Evolutionary conservation across 2,888 invertebrate species (phyloP).

Genomic region (Limnephilus auricula): DNA sequence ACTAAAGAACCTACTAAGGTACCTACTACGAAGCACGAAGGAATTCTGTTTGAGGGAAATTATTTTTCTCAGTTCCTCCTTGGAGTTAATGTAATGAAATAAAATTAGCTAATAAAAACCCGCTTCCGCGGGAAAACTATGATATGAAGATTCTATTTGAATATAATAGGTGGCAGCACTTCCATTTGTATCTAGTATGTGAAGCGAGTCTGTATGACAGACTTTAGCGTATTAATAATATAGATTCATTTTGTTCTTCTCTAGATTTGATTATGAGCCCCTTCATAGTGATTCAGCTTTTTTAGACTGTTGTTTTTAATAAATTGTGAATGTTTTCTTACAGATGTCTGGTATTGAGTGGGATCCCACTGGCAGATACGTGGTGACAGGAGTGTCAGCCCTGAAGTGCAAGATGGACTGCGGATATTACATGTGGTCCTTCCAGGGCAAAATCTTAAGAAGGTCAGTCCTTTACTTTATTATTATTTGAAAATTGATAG

Average conservation of each 20-base stretch:
- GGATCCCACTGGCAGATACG: conserved; percentile 99
- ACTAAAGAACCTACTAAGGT: no score
- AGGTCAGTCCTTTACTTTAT: conserved; percentile 70
- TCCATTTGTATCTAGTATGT: no score
- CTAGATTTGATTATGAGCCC: not conserved
- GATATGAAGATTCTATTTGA: no score
- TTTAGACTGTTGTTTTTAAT: not conserved
- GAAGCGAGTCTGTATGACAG: no score
- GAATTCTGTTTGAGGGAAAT: no score
- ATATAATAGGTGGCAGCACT: no score
- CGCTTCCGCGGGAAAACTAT: no score
- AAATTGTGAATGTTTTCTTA: conserved; percentile 20
- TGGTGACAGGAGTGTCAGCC: conserved; percentile 95
- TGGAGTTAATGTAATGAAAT: no score
- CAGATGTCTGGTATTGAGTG: conserved; percentile 96
- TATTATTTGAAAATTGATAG: not conserved
- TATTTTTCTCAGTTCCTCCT: no score
- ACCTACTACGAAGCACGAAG: no score
- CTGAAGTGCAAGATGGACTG: conserved; percentile 96
- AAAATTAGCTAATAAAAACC: no score
- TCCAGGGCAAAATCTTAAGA: conserved; percentile 88
- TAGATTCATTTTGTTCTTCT: not conserved
- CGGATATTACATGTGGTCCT: conserved; percentile 98
- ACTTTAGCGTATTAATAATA: no score
- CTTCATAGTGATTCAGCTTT: not conserved